Percentiles rank a stretch among this genome's conserved stretches.
Conservation (phyloP, 2,797 vertebrate genomes). For the Ctenopoma kingsleyae region DNA sequence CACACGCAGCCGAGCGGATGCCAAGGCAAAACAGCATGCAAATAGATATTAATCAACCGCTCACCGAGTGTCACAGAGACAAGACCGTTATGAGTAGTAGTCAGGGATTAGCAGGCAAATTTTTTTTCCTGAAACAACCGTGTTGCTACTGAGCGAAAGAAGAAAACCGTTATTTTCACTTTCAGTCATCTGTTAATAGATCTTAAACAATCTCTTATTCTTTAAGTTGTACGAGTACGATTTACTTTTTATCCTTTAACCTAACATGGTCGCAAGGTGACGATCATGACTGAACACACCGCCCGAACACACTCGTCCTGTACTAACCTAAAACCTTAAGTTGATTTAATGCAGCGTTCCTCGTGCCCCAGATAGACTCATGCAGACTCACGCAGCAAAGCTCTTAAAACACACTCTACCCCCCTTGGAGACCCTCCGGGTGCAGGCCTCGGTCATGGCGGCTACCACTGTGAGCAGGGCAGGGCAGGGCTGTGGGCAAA, state of each 20-base stretch:
- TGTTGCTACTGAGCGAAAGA: background rate
- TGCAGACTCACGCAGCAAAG: conserved; percentile 28
- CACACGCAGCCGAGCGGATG: conserved; percentile 15
- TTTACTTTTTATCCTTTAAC: background rate
- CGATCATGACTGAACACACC: conserved; percentile 9
- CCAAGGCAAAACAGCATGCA: conserved; percentile 37
- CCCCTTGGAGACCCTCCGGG: conserved; percentile 16
- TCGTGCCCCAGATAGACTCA: conserved; percentile 49
- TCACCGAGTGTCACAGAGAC: conserved; percentile 22
- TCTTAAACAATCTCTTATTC: background rate
- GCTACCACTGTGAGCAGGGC: conserved; percentile 18
- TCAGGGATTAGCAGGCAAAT: background rate
- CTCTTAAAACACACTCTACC: conserved; percentile 4
- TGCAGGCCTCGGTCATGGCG: conserved; percentile 18
- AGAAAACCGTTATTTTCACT: background rate
- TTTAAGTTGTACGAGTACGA: background rate
- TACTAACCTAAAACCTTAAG: conserved; percentile 46
- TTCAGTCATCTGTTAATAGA: background rate
- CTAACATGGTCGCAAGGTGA: background rate
- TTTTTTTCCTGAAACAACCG: background rate
- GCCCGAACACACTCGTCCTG: conserved; percentile 22
- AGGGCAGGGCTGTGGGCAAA: background rate
- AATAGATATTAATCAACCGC: conserved; percentile 30
- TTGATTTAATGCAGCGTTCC: conserved; percentile 47
- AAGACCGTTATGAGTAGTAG: background rate